Evolutionary conservation across 2,113 vertebrate species (phyloP).

Genomic region (Pluvianellus socialis): DNA sequence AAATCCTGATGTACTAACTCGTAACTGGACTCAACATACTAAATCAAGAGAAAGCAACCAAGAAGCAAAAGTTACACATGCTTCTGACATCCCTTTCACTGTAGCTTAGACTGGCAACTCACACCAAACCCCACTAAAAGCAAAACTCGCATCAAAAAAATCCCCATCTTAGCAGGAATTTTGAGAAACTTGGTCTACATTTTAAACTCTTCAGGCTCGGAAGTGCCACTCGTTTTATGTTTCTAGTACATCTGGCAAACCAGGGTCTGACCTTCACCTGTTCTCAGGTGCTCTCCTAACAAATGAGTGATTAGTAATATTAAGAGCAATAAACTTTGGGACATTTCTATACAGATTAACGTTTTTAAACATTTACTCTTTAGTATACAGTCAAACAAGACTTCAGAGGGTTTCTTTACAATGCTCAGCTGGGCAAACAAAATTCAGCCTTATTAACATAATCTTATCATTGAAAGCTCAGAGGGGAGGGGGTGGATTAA

Average conservation of each 20-base stretch:
- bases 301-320: background rate
- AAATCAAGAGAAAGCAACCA: background rate
- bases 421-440: background rate
- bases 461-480: background rate
- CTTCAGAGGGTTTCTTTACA: background rate
- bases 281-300: background rate
- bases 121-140: background rate
- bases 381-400: background rate
- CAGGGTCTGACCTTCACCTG: background rate
- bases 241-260: background rate
- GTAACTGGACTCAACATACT: background rate
- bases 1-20: background rate
- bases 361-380: background rate
- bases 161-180: background rate
- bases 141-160: background rate
- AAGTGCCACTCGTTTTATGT: background rate
- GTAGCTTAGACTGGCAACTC: background rate
- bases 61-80: background rate
- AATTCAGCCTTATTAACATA: background rate
- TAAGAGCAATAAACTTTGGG: background rate
- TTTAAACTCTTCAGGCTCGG: background rate
- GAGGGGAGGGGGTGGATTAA: fast-evolving
- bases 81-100: background rate
- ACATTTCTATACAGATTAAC: background rate
- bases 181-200: background rate